Evolutionary conservation across 2,113 vertebrate species (phyloP), one percentile per base, ranked within the genome.

Genomic region (Leptocoma aspasia): DNA sequence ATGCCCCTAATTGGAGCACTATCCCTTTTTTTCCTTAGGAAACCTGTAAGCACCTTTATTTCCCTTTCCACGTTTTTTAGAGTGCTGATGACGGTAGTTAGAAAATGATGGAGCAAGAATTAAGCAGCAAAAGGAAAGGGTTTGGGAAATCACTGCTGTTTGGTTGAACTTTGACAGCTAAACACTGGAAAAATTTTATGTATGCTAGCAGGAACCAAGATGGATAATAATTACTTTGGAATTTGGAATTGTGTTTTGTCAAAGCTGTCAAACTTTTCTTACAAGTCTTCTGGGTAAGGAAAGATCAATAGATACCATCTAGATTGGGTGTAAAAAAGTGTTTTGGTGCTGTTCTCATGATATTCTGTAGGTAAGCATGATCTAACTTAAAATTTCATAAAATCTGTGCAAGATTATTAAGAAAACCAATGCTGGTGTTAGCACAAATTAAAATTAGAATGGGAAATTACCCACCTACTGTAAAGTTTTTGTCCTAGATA

Each of bases 11-110:
- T 99, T 84, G 99, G 99, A 93, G 99, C 99, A 13, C 73, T 99
- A 39, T 99, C 99, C 1, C 81, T 99, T 92, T 99, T 99, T 94
- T 99, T 99, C 97, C 98, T 99, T 79, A 98, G 99, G 94, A 99
- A 99, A 91, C 99, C 99, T 14, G 99, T 99, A 96, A 99, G 99
- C 98, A 61, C 17, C 69, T 89, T 44, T 41, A 28, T 63, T 6
- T 82, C 11, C 27, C 6, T 76, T 56, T 82, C 75, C 31, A 8
- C 8, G 65, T 7, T 24, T 69, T 85, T 28, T 65, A 35, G 16
- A 68, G 2, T 44, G 24, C 9, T 72, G 26, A 15, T 83, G n/a
- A 61, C 1, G 23, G 28, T 50, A 80, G 28, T 45, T 37, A 47
- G 45, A 65, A 92, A 66, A 84, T 0, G 1, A 28, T 30, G 37